Evolutionary conservation across 92 coral and sea anemone genomes (phyloP).

Genomic region (Porites evermanni): DNA sequence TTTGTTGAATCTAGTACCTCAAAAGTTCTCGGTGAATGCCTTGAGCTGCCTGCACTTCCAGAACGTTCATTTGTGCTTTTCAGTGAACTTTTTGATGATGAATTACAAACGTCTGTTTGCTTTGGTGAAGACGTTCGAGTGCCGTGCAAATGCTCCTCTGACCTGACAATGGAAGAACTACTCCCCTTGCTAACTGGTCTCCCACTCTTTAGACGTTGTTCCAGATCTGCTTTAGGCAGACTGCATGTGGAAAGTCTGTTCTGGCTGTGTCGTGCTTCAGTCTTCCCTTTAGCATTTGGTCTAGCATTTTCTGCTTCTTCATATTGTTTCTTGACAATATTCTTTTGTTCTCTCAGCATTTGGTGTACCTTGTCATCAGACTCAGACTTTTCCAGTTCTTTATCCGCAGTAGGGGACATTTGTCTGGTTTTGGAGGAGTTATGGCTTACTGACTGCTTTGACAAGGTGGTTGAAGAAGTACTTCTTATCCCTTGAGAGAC

Average conservation of each 20-base stretch:
- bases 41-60: neutral
- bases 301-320: neutral
- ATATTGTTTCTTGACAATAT: neutral
- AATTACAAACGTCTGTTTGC: neutral
- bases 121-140: neutral
- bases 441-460: neutral
- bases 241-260: neutral
- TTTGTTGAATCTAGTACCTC: neutral
- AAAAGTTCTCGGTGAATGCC: neutral
- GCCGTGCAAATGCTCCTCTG: neutral
- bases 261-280: neutral
- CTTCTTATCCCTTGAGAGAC: neutral
- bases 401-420: neutral
- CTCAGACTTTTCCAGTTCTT: neutral
- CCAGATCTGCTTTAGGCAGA: neutral
- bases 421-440: neutral
- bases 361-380: neutral
- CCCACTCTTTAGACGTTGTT: neutral
- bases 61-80: neutral
- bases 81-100: neutral
- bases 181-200: neutral
- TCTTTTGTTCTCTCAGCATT: neutral
- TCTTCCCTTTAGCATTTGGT: neutral
- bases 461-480: neutral
- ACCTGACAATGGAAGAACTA: neutral